These are phyloP conservation scores for Epirrita christyi DNA, from an alignment of 2,888 invertebrate species.

Conservation along the genomic window DNA sequence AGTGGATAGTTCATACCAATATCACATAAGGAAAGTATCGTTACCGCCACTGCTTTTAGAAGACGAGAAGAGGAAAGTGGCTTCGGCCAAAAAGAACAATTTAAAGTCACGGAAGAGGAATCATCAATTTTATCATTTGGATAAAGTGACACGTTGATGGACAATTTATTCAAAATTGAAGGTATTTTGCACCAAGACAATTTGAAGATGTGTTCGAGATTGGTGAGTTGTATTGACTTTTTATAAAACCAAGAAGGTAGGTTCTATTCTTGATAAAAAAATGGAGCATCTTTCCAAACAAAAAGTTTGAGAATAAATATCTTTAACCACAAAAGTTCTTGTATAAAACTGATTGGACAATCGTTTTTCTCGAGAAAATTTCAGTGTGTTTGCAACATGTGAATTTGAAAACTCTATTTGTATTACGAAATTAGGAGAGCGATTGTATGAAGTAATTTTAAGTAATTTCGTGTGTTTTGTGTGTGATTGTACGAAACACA, in stretches of 20 bases:
- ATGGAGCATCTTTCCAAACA: no score
- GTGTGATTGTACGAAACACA: background rate
- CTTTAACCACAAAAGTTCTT: background rate
- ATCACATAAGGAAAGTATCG: constrained; percentile 72
- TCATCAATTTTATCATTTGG: constrained; percentile 49
- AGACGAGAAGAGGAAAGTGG: constrained; percentile 69
- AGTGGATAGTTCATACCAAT: constrained; percentile 53
- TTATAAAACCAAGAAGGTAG: constrained; percentile 6
- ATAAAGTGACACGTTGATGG: constrained; percentile 49
- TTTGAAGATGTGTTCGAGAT: constrained; percentile 10
- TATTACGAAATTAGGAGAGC: background rate
- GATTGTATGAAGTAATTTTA: background rate
- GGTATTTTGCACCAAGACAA: constrained; percentile 22
- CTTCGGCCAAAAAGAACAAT: constrained; percentile 65
- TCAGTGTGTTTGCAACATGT: background rate
- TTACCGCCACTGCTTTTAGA: constrained; percentile 74
- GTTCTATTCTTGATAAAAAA: background rate
- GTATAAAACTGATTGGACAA: background rate
- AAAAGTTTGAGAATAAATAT: no score
- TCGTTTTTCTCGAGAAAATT: background rate
- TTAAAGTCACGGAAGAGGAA: constrained; percentile 51
- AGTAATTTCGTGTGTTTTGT: background rate
- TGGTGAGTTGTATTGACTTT: constrained; percentile 30
- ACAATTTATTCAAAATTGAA: background rate
- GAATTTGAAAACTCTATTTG: no score